These are phyloP conservation scores for Cynopterus brachyotis DNA, from an alignment of 2,113 vertebrate species.

Conservation along the genomic window DNA sequence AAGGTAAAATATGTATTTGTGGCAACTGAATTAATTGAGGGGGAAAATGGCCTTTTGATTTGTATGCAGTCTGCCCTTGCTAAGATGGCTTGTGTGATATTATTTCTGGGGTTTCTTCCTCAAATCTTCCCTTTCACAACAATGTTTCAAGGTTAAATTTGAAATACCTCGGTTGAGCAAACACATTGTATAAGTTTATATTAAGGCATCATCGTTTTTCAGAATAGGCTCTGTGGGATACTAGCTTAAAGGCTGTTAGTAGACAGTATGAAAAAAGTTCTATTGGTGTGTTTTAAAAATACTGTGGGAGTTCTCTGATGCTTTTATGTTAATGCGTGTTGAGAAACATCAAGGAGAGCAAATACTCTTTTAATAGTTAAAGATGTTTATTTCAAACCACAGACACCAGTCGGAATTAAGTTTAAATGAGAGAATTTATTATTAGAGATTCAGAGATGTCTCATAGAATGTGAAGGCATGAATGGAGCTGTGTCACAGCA, in stretches of 20 bases:
- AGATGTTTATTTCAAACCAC: background rate
- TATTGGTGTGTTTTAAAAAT: background rate
- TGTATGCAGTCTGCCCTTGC: background rate
- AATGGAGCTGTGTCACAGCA: background rate
- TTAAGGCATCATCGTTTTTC: background rate
- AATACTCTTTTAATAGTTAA: background rate
- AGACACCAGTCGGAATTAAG: background rate
- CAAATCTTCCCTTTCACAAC: background rate
- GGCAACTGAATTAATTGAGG: constrained; percentile 46
- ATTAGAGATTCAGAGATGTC: background rate
- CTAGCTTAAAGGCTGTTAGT: background rate
- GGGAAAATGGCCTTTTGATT: constrained; percentile 54
- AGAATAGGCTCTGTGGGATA: background rate
- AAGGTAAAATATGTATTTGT: constrained; percentile 60
- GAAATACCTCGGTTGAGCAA: constrained; percentile 17
- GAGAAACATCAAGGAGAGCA: background rate
- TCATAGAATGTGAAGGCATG: background rate
- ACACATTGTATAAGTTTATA: background rate
- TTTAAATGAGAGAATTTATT: background rate
- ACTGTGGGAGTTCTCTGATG: background rate
- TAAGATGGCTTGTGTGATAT: background rate
- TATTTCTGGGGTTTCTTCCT: background rate
- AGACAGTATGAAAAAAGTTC: background rate
- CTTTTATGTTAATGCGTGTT: background rate
- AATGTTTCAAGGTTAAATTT: background rate